Evolutionary conservation across 2,797 vertebrate species (phyloP), one percentile per base, ranked within the genome.

Genomic region (Eidolon dupreanum): DNA sequence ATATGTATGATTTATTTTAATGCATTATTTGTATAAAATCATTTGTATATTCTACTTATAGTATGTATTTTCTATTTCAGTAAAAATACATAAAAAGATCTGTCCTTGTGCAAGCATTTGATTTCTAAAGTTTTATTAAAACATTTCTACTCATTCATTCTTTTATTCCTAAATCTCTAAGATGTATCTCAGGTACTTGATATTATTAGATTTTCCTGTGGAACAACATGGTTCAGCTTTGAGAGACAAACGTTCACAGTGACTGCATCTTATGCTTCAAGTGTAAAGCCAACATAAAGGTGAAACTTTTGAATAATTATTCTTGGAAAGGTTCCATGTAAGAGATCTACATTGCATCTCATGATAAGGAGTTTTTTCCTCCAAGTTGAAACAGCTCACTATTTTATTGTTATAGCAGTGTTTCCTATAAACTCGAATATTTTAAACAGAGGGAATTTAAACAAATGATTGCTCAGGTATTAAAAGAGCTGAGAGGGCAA

Each of bases 51-150:
- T 97, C 84, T 97, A 97, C 96, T 89, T 96, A 81, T 13, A 87
- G 22, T 68, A 51, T 97, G 94, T 97, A 97, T 97, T 97, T 98
- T 98, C 71, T 91, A 63, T 96, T 73, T 98, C 74, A 92, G 85
- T 97, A 97, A 96, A 98, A 98, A 97, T 97, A 98, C 6, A 24
- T 57, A 96, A 97, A 90, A 95, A 88, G 4, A 94, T 94, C 90
- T 94, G 94, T 95, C 57, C 90, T 98, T 97, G 83, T 74, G 49
- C 75, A 75, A 96, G 31, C 87, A 94, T 95, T 97, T 98, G 75
- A 6, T 91, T 95, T 93, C 49, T 81, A 66, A 92, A n/a, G 59
- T 61, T 84, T 95, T 84, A 81, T 81, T 91, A 61, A 87, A 82
- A 53, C 13, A 59, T 70, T 90, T 78, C 17, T 9, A 38, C 33